These are phyloP conservation scores for Teleogryllus oceanicus DNA, from an alignment of 2,888 invertebrate genomes.

Conservation along the genomic window DNA sequence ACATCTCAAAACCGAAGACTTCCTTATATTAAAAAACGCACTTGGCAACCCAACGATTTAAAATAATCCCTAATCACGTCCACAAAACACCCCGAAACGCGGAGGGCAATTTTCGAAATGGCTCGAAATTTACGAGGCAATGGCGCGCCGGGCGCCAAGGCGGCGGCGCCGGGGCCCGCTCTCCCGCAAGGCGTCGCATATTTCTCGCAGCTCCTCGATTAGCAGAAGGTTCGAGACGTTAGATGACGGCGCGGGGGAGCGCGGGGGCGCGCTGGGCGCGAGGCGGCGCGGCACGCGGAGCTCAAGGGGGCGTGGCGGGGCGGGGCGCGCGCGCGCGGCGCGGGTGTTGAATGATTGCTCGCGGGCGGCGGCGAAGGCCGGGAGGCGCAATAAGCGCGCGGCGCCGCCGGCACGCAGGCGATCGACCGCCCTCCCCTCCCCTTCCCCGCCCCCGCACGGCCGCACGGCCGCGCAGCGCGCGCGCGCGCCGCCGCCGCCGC, in stretches of 20 bases:
- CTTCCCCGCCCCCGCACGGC: neutral
- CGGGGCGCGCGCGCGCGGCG: neutral
- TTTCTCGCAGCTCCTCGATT: constrained; percentile 3
- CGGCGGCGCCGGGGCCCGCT: neutral
- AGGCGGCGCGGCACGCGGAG: neutral
- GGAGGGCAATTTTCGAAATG: no score
- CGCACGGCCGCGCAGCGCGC: neutral
- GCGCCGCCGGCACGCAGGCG: constrained; percentile 1
- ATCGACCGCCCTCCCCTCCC: neutral
- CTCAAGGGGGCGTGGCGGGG: neutral
- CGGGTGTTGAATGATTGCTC: constrained; percentile 9
- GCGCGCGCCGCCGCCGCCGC: neutral
- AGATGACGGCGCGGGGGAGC: neutral
- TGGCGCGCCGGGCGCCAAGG: neutral
- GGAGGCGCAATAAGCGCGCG: constrained; percentile 18
- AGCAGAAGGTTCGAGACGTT: constrained; percentile 1
- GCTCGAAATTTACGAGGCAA: no score
- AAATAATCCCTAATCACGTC: no score
- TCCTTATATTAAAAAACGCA: no score
- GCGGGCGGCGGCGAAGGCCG: neutral
- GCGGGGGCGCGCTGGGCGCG: neutral
- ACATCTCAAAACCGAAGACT: no score
- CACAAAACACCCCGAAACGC: no score
- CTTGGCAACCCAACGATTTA: no score
- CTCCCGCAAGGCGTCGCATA: neutral